phyloP scores from a whole-genome alignment of 2,888 invertebrate genomes.

The Trilocha varians region DNA sequence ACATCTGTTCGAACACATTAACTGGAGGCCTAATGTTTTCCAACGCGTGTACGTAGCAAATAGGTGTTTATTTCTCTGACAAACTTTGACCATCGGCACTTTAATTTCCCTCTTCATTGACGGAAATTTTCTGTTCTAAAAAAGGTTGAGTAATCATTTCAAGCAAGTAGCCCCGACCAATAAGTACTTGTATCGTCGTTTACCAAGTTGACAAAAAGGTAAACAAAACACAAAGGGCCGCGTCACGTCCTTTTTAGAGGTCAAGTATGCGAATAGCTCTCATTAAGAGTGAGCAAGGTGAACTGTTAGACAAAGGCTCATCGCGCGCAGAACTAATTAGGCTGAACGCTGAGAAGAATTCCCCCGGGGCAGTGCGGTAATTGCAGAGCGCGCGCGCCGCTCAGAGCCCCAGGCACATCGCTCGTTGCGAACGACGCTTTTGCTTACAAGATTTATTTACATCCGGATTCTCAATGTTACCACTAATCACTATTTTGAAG shows the following conservation, averaged over 20 bases:
- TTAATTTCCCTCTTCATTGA: neutral
- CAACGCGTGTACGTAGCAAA: neutral
- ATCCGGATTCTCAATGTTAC: conserved; percentile 50
- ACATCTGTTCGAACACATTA: conserved; percentile 22
- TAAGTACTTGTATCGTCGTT: no score
- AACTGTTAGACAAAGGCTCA: conserved; percentile 67
- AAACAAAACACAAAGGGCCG: conserved; percentile 33
- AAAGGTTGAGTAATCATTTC: neutral
- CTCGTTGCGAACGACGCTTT: conserved; percentile 39
- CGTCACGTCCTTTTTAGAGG: conserved; percentile 47
- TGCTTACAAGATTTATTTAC: conserved; percentile 53
- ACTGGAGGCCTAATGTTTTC: conserved; percentile 3
- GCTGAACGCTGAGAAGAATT: conserved; percentile 49
- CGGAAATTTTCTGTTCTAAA: neutral
- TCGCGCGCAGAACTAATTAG: conserved; percentile 59
- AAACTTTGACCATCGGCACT: neutral
- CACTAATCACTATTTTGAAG: neutral
- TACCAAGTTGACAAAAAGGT: no score
- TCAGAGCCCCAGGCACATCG: conserved; percentile 25
- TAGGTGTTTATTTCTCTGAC: neutral
- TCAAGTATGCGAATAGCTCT: conserved; percentile 30
- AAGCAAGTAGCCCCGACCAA: no score
- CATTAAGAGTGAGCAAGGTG: conserved; percentile 59
- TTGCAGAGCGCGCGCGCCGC: conserved; percentile 41
- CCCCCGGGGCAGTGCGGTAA: conserved; percentile 51